These are phyloP conservation scores for Cyprinodon variegatus DNA, from an alignment of 2,113 vertebrate genomes.

Conservation along the genomic window DNA sequence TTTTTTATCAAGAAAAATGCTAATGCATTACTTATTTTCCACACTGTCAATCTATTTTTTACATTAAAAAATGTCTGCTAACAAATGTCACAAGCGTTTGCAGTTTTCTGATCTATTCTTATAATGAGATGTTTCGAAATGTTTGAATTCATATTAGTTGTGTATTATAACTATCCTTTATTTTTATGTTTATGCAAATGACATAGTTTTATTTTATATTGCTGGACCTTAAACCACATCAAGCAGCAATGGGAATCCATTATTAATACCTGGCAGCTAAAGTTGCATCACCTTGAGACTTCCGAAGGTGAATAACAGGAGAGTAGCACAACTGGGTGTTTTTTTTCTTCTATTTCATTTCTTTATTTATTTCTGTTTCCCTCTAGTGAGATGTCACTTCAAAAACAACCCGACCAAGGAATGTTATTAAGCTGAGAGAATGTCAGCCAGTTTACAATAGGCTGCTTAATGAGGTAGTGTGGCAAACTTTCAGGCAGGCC, in stretches of 20 bases:
- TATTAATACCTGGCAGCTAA: slow-evolving; percentile 72
- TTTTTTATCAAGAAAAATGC: too few species aligned
- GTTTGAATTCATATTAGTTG: background rate
- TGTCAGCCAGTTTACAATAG: slow-evolving; percentile 76
- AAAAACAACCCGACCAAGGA: slow-evolving; percentile 75
- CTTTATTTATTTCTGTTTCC: slow-evolving; percentile 71
- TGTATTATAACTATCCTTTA: slow-evolving; percentile 4
- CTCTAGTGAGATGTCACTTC: slow-evolving; percentile 75
- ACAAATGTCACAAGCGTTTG: background rate
- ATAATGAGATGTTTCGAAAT: background rate
- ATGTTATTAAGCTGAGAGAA: slow-evolving; percentile 73
- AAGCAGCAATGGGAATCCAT: slow-evolving; percentile 64
- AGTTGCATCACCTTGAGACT: slow-evolving; percentile 78
- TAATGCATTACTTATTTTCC: background rate
- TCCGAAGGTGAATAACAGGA: slow-evolving; percentile 74
- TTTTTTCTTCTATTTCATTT: slow-evolving; percentile 46
- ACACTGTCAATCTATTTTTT: background rate
- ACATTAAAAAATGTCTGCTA: background rate
- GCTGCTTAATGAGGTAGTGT: slow-evolving; percentile 80
- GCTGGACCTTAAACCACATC: slow-evolving; percentile 63
- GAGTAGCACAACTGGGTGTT: slow-evolving; percentile 60
- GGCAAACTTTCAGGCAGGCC: slow-evolving; percentile 80
- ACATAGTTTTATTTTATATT: slow-evolving; percentile 57
- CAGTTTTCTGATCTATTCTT: slow-evolving; percentile 7
- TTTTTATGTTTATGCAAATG: slow-evolving; percentile 4